Conservation (phyloP, 2,113 vertebrate species). For the Butorides virescens region DNA sequence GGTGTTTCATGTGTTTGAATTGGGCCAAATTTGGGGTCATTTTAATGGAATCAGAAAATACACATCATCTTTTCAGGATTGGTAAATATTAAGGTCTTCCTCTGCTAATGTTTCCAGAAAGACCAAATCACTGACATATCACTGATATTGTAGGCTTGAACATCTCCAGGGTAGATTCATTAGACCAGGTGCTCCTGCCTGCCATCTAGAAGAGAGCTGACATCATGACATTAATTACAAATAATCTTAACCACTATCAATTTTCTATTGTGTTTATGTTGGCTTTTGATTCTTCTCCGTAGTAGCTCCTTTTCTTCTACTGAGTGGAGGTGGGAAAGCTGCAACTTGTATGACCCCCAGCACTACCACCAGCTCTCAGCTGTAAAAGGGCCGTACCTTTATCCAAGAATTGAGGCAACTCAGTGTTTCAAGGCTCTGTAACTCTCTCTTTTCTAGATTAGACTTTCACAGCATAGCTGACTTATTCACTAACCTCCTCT, state of each 20-base stretch:
- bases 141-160: not conserved
- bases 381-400: not conserved
- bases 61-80: not conserved
- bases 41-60: not conserved
- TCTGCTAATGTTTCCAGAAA: not conserved
- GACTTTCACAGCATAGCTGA: not conserved
- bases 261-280: not conserved
- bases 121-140: not conserved
- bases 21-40: not conserved
- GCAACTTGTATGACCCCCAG: not conserved
- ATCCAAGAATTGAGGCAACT: not conserved
- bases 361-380: not conserved
- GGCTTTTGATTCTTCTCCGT: not conserved
- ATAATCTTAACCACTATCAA: not conserved
- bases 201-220: not conserved
- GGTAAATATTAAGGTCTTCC: not conserved
- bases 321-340: not conserved
- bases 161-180: not conserved
- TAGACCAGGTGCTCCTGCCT: not conserved
- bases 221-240: slow-evolving; percentile 4
- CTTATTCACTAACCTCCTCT: not conserved
- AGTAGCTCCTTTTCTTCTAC: not conserved
- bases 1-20: not conserved
- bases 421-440: not conserved
- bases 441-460: not conserved